Evolutionary conservation across 2,888 invertebrate genomes (phyloP).

Genomic region (Coelopa pilipes): DNA sequence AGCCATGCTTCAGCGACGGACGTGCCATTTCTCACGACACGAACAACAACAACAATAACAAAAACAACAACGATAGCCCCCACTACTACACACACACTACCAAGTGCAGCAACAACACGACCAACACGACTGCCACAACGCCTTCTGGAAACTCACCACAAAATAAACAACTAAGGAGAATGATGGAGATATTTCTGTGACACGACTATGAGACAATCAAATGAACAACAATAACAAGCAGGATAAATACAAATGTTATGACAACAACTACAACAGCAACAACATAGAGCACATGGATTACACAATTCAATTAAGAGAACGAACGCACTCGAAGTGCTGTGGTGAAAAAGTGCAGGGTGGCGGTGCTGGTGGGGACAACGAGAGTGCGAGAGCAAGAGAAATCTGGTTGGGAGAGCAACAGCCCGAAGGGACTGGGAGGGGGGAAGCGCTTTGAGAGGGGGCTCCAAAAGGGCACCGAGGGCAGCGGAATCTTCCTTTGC

Average conservation of each 20-base stretch:
- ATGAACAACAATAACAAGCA: too few relatives aligned
- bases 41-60: too few relatives aligned
- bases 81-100: too few relatives aligned
- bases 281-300: slow-evolving; percentile 24
- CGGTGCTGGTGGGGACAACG: neutral
- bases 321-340: slow-evolving; percentile 7
- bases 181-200: too few relatives aligned
- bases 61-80: too few relatives aligned
- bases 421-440: too few relatives aligned
- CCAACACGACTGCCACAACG: neutral
- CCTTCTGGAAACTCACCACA: neutral
- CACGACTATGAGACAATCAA: too few relatives aligned
- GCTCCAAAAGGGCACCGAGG: neutral
- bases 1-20: too few relatives aligned
- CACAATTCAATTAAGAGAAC: slow-evolving; percentile 28
- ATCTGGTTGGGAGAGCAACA: neutral
- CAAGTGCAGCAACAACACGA: too few relatives aligned
- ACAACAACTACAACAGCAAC: neutral
- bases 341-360: slow-evolving; percentile 7
- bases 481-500: neutral
- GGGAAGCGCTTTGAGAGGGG: neutral
- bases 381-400: neutral
- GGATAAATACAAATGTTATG: too few relatives aligned
- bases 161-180: too few relatives aligned
- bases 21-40: too few relatives aligned